Percentiles rank a stretch among this genome's conserved stretches.
These are phyloP conservation scores for Hippopotamus amphibius DNA, from an alignment of 2,113 vertebrate species.

Conservation along the genomic window DNA sequence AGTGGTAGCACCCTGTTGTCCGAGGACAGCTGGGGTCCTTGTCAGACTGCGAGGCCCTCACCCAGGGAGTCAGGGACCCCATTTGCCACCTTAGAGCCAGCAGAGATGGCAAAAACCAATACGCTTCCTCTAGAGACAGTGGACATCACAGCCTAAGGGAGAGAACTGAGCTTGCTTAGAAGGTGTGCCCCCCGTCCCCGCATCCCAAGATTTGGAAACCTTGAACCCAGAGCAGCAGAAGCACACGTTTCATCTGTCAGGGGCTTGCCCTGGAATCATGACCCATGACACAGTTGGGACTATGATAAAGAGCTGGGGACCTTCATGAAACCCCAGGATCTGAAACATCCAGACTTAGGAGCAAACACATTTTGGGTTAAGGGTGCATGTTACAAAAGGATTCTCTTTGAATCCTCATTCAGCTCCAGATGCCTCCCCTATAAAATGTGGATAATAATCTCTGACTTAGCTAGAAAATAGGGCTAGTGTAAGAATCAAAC, in stretches of 20 bases:
- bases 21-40: background rate
- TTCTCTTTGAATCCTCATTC: background rate
- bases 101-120: background rate
- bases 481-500: background rate
- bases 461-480: background rate
- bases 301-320: background rate
- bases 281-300: accelerated
- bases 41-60: background rate
- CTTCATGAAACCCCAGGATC: background rate
- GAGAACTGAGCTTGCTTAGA: background rate
- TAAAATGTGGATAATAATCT: background rate
- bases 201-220: background rate
- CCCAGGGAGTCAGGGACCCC: background rate
- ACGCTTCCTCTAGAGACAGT: background rate
- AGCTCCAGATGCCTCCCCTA: background rate
- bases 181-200: background rate
- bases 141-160: background rate
- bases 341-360: background rate
- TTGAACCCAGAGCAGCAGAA: background rate
- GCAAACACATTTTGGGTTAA: background rate
- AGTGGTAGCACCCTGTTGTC: background rate
- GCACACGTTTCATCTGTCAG: background rate
- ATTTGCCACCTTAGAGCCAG: background rate
- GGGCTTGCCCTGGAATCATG: background rate
- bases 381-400: background rate